These are phyloP conservation scores for Lophius americanus DNA, from an alignment of 2,797 vertebrate species.

Conservation along the genomic window DNA sequence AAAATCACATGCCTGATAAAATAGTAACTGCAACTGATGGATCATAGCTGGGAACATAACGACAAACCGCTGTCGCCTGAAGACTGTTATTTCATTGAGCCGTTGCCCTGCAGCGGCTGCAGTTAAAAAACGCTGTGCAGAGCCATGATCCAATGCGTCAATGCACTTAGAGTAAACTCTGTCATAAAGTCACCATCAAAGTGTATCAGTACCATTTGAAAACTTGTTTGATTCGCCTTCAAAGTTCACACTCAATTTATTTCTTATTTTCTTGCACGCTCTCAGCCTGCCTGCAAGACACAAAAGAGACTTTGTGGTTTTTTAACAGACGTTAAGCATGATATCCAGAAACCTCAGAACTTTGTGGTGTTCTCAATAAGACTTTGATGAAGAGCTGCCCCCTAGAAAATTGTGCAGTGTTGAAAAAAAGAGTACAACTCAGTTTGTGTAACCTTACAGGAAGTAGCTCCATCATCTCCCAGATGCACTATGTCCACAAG, in stretches of 20 bases:
- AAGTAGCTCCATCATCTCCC: conserved; percentile 69
- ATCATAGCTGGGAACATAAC: conserved; percentile 28
- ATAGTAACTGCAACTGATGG: conserved; percentile 24
- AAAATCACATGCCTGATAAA: conserved; percentile 18
- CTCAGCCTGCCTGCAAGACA: conserved; percentile 24
- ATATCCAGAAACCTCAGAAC: conserved; percentile 45
- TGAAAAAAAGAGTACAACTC: conserved; percentile 8
- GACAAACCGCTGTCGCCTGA: not conserved
- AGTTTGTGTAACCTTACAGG: conserved; percentile 52
- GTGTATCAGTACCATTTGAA: conserved; percentile 14
- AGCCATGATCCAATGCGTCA: not conserved
- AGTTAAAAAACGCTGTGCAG: not conserved
- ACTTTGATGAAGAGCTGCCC: conserved; percentile 31
- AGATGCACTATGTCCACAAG: conserved; percentile 78
- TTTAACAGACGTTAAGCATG: conserved; percentile 51
- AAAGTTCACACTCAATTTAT: conserved; percentile 56
- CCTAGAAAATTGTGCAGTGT: conserved; percentile 25
- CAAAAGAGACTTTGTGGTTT: conserved; percentile 53
- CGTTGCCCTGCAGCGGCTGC: not conserved
- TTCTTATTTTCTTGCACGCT: conserved; percentile 45
- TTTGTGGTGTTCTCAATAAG: conserved; percentile 33
- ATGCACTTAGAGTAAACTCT: not conserved
- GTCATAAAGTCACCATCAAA: conserved; percentile 12
- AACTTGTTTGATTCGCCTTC: conserved; percentile 47
- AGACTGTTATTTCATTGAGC: conserved; percentile 1